Evolutionary conservation across 1,140 invertebrate genomes (phyloP).

Genomic region (Campoletis sonorensis): DNA sequence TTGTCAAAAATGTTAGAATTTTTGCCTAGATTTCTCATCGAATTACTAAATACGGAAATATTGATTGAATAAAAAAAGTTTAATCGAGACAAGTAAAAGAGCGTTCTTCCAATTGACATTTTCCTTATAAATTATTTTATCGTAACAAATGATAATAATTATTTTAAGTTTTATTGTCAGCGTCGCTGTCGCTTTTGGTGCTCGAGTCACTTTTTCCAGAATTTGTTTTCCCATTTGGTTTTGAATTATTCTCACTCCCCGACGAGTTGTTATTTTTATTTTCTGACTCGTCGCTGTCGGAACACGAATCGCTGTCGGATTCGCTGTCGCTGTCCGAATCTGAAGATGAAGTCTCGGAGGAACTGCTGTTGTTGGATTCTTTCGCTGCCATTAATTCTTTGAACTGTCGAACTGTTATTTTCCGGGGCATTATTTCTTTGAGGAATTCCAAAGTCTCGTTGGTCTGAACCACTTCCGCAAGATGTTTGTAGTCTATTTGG

Average conservation of each 20-base stretch:
- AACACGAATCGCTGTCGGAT: constrained; percentile 67
- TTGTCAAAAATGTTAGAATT: no score
- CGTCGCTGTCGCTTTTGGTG: constrained; percentile 67
- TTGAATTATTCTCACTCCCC: constrained; percentile 55
- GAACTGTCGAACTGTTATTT: constrained; percentile 82
- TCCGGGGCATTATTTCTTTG: constrained; percentile 83
- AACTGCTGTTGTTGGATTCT: constrained; percentile 61
- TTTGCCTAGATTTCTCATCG: no score
- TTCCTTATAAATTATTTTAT: no score
- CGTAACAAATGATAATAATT: constrained; percentile 38
- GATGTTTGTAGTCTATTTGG: constrained; percentile 82
- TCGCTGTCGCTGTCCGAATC: constrained; percentile 58
- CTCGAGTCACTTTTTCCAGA: constrained; percentile 65
- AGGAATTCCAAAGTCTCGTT: constrained; percentile 82
- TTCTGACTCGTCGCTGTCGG: constrained; percentile 65
- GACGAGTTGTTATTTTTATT: constrained; percentile 58
- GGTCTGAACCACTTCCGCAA: constrained; percentile 82
- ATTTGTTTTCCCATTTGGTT: constrained; percentile 64
- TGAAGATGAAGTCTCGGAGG: constrained; percentile 68
- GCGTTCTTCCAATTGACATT: no score
- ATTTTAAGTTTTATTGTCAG: constrained; percentile 60
- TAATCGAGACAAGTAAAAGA: no score
- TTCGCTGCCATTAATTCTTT: constrained; percentile 82
- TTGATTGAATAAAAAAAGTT: no score
- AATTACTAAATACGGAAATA: no score